These are phyloP conservation scores for Drosophila micromelanica DNA, from an alignment of 1,140 invertebrate species.

Conservation along the genomic window DNA sequence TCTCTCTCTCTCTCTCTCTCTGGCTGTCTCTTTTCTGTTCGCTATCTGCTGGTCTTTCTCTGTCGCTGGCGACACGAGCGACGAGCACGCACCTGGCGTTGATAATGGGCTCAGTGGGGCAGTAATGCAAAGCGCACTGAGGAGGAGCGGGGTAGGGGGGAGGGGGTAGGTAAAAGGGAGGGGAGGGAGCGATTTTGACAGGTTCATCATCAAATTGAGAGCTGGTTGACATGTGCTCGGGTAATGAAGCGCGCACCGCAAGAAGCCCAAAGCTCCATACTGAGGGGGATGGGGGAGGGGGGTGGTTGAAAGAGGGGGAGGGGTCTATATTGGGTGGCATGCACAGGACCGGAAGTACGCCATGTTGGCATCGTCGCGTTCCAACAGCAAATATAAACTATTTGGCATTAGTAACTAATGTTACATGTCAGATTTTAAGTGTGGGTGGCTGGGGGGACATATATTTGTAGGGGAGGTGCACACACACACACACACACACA, in stretches of 20 bases:
- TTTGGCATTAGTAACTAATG: conserved; percentile 44
- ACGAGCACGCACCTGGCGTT: conserved; percentile 71
- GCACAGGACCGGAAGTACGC: conserved; percentile 47
- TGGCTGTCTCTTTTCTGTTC: too few species aligned
- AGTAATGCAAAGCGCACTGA: neutral
- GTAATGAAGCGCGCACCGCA: conserved; percentile 31
- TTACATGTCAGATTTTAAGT: conserved; percentile 18
- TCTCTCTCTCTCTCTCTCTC: too few species aligned
- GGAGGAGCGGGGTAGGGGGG: too few species aligned
- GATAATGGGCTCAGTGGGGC: conserved; percentile 53
- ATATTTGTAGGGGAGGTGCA: neutral
- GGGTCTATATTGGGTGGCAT: conserved; percentile 19
- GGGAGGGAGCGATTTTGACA: neutral
- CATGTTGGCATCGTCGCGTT: conserved; percentile 46
- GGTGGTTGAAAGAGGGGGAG: too few species aligned
- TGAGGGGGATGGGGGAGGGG: too few species aligned
- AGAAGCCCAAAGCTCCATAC: too few species aligned
- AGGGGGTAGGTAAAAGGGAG: too few species aligned
- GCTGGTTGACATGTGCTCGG: conserved; percentile 19
- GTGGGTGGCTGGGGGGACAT: too few species aligned
- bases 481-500: neutral
- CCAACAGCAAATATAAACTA: conserved; percentile 51
- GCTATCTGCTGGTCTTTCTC: too few species aligned
- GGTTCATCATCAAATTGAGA: conserved; percentile 28
- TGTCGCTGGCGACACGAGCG: conserved; percentile 52